Conservation (phyloP, 2,797 vertebrate species). For the Jordanella pulchra region DNA sequence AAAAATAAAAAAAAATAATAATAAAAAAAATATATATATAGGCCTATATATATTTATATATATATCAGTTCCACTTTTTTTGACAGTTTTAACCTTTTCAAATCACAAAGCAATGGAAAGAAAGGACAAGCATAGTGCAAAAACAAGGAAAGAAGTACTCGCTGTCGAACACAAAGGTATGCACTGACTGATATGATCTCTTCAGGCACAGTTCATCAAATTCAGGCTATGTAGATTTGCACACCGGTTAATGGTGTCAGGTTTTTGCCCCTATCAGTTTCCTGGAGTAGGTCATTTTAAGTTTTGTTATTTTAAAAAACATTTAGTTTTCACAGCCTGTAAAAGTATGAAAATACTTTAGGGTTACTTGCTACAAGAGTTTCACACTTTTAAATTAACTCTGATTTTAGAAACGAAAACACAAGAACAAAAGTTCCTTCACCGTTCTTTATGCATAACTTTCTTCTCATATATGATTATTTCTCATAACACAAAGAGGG, state of each 20-base stretch:
- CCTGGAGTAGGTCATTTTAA: background rate
- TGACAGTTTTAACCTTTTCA: conserved; percentile 25
- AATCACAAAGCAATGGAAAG: conserved; percentile 33
- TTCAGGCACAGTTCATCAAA: conserved; percentile 1
- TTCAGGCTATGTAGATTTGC: conserved; percentile 30
- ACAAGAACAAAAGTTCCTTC: too few relatives aligned
- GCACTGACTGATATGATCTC: conserved; percentile 28
- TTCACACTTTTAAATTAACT: too few relatives aligned
- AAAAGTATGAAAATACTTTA: too few relatives aligned
- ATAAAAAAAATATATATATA: too few relatives aligned
- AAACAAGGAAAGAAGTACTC: background rate
- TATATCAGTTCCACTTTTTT: background rate
- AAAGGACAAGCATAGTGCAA: conserved; percentile 16
- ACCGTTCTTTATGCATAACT: too few relatives aligned
- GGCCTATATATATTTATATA: too few relatives aligned
- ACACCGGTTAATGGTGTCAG: conserved; percentile 8
- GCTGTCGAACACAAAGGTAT: conserved; percentile 27
- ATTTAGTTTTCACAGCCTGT: background rate
- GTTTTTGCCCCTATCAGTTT: conserved; percentile 7
- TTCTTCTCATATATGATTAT: background rate
- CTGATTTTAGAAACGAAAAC: too few relatives aligned
- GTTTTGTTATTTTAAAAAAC: background rate
- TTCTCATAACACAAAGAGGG: background rate
- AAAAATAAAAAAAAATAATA: too few relatives aligned
- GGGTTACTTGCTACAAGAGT: too few relatives aligned